phyloP scores from a whole-genome alignment of 2,797 vertebrate genomes.

The Tympanoctomys barrerae region DNA sequence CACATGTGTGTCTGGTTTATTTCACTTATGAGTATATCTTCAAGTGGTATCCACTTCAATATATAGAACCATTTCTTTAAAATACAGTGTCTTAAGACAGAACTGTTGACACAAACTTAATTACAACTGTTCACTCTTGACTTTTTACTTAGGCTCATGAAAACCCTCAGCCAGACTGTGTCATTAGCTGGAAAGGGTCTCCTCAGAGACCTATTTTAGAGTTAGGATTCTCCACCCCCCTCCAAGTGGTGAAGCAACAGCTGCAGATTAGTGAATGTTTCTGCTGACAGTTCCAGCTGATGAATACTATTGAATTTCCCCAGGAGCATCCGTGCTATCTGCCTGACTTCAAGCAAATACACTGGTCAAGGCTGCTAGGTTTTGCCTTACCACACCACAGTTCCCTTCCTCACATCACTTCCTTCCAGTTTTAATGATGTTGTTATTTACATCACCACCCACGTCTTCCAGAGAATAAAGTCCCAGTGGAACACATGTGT shows the following conservation, averaged over 20 bases:
- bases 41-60: no score
- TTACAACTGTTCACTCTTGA: conserved; percentile 32
- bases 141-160: conserved; percentile 69
- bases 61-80: conserved; percentile 19
- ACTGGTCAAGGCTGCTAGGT: conserved; percentile 53
- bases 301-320: conserved; percentile 82
- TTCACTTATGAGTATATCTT: no score
- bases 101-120: conserved; percentile 20
- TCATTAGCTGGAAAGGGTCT: conserved; percentile 74
- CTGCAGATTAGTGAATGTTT: conserved; percentile 86
- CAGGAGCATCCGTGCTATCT: conserved; percentile 70
- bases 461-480: conserved; percentile 70
- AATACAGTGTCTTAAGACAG: conserved; percentile 19
- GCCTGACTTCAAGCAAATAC: not conserved
- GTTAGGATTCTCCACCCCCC: conserved; percentile 79
- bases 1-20: no score
- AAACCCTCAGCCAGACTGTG: conserved; percentile 56
- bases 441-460: conserved; percentile 66
- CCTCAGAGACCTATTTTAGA: conserved; percentile 87
- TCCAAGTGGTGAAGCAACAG: conserved; percentile 85
- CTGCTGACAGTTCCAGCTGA: conserved; percentile 92
- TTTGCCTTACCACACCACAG: conserved; percentile 56
- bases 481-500: conserved; percentile 67
- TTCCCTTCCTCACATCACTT: conserved; percentile 67
- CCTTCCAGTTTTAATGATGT: conserved; percentile 55